These are phyloP conservation scores for Caranx ignobilis DNA, from an alignment of 2,113 vertebrate genomes.

Conservation along the genomic window DNA sequence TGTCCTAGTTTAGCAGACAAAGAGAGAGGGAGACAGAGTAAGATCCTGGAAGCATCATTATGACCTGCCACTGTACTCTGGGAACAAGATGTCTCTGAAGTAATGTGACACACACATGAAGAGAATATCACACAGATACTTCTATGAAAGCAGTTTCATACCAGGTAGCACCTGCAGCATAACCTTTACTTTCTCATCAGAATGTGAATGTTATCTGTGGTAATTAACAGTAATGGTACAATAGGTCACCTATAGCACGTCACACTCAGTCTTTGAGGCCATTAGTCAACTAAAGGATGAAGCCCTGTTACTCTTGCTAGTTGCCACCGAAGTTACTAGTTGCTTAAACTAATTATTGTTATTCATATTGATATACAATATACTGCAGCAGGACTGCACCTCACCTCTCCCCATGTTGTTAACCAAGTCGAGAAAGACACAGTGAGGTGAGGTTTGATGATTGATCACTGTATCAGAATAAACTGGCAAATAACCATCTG, in stretches of 20 bases:
- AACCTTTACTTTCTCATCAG: slow-evolving; percentile 23
- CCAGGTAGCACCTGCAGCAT: not conserved
- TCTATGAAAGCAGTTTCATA: slow-evolving; percentile 6
- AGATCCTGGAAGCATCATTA: slow-evolving; percentile 48
- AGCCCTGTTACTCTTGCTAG: too few relatives aligned
- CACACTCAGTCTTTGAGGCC: too few relatives aligned
- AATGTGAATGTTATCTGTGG: not conserved
- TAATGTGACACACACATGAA: slow-evolving; percentile 25
- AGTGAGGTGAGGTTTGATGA: too few relatives aligned
- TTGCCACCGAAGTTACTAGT: too few relatives aligned
- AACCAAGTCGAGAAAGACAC: too few relatives aligned
- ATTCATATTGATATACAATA: too few relatives aligned
- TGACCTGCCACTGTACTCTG: slow-evolving; percentile 45
- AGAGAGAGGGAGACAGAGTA: not conserved
- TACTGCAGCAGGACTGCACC: too few relatives aligned
- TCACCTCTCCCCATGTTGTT: too few relatives aligned
- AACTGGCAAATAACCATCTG: too few relatives aligned
- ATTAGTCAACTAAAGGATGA: too few relatives aligned
- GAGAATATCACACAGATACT: not conserved
- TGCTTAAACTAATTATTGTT: too few relatives aligned
- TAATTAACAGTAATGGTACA: not conserved
- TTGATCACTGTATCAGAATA: too few relatives aligned
- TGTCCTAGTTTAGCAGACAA: slow-evolving; percentile 72
- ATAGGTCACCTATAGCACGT: not conserved
- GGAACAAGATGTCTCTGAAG: slow-evolving; percentile 64